phyloP scores from a whole-genome alignment of 2,113 vertebrate genomes.

The Phocoena sinus region DNA sequence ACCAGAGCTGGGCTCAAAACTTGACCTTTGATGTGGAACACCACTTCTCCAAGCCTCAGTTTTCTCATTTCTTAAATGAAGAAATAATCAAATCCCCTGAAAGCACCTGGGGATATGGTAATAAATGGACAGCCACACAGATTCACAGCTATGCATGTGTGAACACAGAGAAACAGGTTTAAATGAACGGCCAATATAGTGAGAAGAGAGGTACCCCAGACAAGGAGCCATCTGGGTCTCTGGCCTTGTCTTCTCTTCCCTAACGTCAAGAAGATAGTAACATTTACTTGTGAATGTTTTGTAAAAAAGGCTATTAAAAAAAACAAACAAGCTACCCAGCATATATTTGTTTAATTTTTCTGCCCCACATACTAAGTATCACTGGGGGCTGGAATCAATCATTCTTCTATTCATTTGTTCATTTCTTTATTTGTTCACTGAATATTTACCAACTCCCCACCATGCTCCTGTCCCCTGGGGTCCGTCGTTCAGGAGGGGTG shows the following conservation, averaged over 20 bases:
- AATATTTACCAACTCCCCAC: background rate
- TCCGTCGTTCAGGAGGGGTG: rapidly evolving
- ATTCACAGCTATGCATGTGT: rapidly evolving
- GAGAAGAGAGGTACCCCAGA: rapidly evolving
- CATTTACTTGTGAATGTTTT: background rate
- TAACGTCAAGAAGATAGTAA: background rate
- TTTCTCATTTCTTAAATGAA: background rate
- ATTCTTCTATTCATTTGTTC: background rate
- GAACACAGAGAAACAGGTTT: background rate
- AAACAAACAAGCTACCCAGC: background rate
- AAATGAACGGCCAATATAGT: rapidly evolving
- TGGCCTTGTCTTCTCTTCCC: too few relatives aligned
- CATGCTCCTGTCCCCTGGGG: rapidly evolving
- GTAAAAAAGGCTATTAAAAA: background rate
- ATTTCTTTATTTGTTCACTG: background rate
- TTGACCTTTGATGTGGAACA: background rate
- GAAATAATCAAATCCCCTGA: background rate
- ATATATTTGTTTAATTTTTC: background rate
- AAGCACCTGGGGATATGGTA: rapidly evolving
- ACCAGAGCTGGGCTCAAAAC: background rate
- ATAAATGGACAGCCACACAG: rapidly evolving
- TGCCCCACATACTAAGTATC: background rate
- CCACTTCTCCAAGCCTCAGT: background rate
- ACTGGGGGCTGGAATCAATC: background rate
- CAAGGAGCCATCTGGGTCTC: rapidly evolving